Conservation (phyloP, 2,888 invertebrate genomes). For the Lypha dubia region DNA sequence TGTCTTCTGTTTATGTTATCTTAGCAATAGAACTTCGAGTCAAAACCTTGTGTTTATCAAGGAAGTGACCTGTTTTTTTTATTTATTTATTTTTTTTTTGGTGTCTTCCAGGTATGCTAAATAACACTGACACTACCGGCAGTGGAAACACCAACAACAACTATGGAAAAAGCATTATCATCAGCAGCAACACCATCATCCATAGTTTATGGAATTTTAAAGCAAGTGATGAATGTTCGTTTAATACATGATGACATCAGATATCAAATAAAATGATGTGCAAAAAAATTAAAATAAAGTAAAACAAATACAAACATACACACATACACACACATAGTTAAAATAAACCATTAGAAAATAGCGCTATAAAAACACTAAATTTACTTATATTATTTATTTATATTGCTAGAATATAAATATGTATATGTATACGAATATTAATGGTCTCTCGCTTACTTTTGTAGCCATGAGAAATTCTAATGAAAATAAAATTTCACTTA, state of each 20-base stretch:
- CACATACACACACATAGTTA: not conserved
- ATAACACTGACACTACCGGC: constrained; percentile 60
- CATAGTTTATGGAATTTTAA: constrained; percentile 53
- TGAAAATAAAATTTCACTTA: constrained; percentile 62
- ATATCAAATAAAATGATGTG: constrained; percentile 55
- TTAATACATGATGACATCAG: constrained; percentile 71
- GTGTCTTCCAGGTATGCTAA: constrained; percentile 39
- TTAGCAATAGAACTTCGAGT: constrained; percentile 12
- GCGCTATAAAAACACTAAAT: constrained; percentile 36
- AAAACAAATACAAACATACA: not conserved
- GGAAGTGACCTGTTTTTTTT: constrained; percentile 67
- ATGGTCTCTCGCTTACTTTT: constrained; percentile 14
- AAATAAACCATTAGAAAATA: constrained; percentile 59
- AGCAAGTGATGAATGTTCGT: constrained; percentile 68
- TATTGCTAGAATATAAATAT: constrained; percentile 10
- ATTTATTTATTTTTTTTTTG: not conserved
- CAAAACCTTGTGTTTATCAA: constrained; percentile 52
- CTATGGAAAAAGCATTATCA: constrained; percentile 30
- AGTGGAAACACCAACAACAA: constrained; percentile 28
- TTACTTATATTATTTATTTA: constrained; percentile 19
- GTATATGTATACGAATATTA: constrained; percentile 3
- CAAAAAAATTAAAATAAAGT: not conserved
- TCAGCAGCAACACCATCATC: constrained; percentile 47
- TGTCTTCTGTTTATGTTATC: constrained; percentile 13
- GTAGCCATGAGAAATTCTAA: constrained; percentile 37